Conservation (phyloP, 2,888 invertebrate genomes). For the Artemia sp. region DNA sequence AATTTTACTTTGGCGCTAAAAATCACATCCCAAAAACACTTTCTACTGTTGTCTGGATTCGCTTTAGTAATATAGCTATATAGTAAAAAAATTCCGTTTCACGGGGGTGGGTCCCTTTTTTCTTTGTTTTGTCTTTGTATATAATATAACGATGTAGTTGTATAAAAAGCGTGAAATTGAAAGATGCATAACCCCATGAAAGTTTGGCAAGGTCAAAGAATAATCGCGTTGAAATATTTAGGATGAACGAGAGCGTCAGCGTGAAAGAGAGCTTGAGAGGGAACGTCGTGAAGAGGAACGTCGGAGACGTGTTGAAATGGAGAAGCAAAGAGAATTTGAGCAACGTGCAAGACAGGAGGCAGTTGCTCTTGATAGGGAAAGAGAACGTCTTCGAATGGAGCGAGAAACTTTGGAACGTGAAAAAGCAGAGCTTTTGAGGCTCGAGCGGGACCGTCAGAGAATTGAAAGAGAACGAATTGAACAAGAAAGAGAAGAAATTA, state of each 20-base stretch:
- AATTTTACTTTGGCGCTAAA: too few species aligned
- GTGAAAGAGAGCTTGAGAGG: conserved; percentile 58
- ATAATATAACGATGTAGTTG: too few species aligned
- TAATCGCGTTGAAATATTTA: conserved; percentile 28
- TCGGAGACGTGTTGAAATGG: conserved; percentile 55
- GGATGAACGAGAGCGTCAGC: conserved; percentile 55
- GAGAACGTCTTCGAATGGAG: conserved; percentile 62
- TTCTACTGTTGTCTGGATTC: too few species aligned
- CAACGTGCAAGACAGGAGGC: conserved; percentile 69
- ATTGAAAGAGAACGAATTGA: conserved; percentile 40
- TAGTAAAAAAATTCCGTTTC: too few species aligned
- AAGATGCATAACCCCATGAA: too few species aligned
- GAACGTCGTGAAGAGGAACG: conserved; percentile 61
- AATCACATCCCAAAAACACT: too few species aligned
- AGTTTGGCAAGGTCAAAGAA: too few species aligned
- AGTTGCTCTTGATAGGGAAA: conserved; percentile 55
- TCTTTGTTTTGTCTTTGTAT: too few species aligned
- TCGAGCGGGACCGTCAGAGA: conserved; percentile 71
- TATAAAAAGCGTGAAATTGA: too few species aligned
- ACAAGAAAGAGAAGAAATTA: conserved; percentile 60
- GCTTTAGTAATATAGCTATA: too few species aligned
- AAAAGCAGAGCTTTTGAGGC: conserved; percentile 60
- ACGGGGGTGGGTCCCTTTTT: too few species aligned
- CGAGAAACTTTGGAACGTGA: conserved; percentile 73
- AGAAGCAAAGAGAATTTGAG: conserved; percentile 59